Conservation (phyloP, 1,140 invertebrate genomes). For the Calephelis virginiensis region DNA sequence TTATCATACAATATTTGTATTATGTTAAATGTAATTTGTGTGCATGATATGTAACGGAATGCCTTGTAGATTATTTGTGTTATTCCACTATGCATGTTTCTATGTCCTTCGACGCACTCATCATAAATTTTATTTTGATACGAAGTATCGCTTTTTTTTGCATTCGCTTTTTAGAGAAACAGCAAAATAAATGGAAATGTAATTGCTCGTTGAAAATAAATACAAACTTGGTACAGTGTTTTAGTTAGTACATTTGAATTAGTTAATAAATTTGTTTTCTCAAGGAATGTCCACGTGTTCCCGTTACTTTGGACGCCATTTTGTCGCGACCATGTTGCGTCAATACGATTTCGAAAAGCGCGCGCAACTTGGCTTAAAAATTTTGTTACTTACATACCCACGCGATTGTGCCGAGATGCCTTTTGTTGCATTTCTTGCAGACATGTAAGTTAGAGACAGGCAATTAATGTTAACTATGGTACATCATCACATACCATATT, state of each 20-base stretch:
- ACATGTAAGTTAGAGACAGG: too few relatives aligned
- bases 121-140: conserved; percentile 56
- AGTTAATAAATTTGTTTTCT: conserved; percentile 49
- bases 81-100: conserved; percentile 58
- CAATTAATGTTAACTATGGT: too few relatives aligned
- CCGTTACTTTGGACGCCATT: conserved; percentile 36
- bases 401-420: too few relatives aligned
- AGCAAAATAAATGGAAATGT: conserved; percentile 58
- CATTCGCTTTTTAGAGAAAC: conserved; percentile 60
- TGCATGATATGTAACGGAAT: conserved; percentile 25
- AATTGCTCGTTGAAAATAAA: conserved; percentile 34
- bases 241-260: conserved; percentile 52
- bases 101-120: conserved; percentile 72
- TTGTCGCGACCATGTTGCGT: conserved; percentile 34
- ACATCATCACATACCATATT: too few relatives aligned
- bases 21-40: conserved; percentile 19
- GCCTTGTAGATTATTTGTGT: conserved; percentile 38
- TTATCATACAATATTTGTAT: not conserved
- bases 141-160: conserved; percentile 49
- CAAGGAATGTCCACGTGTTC: conserved; percentile 31
- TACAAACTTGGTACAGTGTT: conserved; percentile 70
- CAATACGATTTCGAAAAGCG: conserved; percentile 22
- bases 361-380: not conserved
- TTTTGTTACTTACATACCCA: too few relatives aligned
- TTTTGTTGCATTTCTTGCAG: too few relatives aligned